Conservation (phyloP, 2,797 vertebrate genomes). For the Nyctalus aviator region DNA sequence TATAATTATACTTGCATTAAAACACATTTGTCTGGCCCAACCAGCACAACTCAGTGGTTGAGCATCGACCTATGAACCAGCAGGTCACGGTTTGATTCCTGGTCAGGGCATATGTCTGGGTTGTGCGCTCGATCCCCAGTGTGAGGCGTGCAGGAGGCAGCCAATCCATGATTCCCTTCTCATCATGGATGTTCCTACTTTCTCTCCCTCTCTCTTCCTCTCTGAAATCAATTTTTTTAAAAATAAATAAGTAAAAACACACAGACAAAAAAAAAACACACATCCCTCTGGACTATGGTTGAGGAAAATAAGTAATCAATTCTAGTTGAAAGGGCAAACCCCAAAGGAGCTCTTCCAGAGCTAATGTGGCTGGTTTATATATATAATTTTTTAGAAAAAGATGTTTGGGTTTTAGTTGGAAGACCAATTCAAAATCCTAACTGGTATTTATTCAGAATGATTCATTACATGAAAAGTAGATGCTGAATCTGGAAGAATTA, state of each 20-base stretch:
- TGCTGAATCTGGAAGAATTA: not conserved
- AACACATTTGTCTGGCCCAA: not conserved
- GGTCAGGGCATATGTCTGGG: too few relatives aligned
- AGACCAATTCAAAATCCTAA: conserved; percentile 58
- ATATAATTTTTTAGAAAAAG: too few relatives aligned
- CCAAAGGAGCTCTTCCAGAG: conserved; percentile 7
- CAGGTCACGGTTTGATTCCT: too few relatives aligned
- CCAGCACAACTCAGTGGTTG: too few relatives aligned
- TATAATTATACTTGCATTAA: conserved; percentile 15
- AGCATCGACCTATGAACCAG: not conserved
- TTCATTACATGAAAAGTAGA: conserved; percentile 22
- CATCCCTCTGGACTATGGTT: not conserved
- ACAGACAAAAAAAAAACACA: too few relatives aligned
- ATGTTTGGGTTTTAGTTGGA: conserved; percentile 57
- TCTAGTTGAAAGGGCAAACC: conserved; percentile 5
- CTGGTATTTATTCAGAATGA: conserved; percentile 51
- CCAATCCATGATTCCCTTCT: too few relatives aligned
- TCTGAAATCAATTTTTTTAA: too few relatives aligned
- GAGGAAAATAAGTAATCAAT: conserved; percentile 40
- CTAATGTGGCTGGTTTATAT: not conserved
- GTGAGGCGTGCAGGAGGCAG: too few relatives aligned
- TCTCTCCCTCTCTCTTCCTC: too few relatives aligned
- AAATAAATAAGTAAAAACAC: not conserved
- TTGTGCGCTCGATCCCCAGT: too few relatives aligned
- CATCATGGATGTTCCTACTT: too few relatives aligned